These are phyloP conservation scores for Lophius americanus DNA, from an alignment of 2,797 vertebrate species.

Conservation along the genomic window DNA sequence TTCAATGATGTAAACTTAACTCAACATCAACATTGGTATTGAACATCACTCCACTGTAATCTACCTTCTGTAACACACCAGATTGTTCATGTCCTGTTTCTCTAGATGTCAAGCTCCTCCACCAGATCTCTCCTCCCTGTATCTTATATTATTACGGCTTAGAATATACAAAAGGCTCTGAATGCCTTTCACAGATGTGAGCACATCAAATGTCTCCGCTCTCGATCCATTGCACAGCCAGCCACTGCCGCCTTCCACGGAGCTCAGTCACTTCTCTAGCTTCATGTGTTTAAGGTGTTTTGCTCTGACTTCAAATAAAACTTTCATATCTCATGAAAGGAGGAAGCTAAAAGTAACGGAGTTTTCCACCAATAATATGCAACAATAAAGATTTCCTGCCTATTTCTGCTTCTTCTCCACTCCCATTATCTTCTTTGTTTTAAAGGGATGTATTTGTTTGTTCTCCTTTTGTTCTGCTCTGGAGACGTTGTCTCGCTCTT, in stretches of 20 bases:
- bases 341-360: conserved; percentile 44
- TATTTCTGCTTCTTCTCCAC: conserved; percentile 28
- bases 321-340: conserved; percentile 46
- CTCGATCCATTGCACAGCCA: neutral
- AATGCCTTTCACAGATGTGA: conserved; percentile 39
- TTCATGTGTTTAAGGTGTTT: conserved; percentile 42
- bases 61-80: conserved; percentile 12
- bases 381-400: conserved; percentile 42
- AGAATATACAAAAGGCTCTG: conserved; percentile 33
- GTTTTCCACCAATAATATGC: conserved; percentile 39
- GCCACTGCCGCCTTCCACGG: conserved; percentile 12
- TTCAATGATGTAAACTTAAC: too few species aligned
- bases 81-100: conserved; percentile 12
- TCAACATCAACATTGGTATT: neutral
- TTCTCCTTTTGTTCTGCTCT: conserved; percentile 78
- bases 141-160: conserved; percentile 58
- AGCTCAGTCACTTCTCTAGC: conserved; percentile 36
- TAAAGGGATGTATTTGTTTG: conserved; percentile 70
- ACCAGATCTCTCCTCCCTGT: conserved; percentile 8
- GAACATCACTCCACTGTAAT: conserved; percentile 22
- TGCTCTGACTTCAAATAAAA: conserved; percentile 63
- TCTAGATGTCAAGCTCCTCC: conserved; percentile 4
- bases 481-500: conserved; percentile 42
- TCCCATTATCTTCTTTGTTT: conserved; percentile 64
- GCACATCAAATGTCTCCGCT: conserved; percentile 39